Percentiles rank a stretch among this genome's conserved stretches.
Conservation (phyloP, 1,140 invertebrate genomes). For the Caenorhabditis remanei region DNA sequence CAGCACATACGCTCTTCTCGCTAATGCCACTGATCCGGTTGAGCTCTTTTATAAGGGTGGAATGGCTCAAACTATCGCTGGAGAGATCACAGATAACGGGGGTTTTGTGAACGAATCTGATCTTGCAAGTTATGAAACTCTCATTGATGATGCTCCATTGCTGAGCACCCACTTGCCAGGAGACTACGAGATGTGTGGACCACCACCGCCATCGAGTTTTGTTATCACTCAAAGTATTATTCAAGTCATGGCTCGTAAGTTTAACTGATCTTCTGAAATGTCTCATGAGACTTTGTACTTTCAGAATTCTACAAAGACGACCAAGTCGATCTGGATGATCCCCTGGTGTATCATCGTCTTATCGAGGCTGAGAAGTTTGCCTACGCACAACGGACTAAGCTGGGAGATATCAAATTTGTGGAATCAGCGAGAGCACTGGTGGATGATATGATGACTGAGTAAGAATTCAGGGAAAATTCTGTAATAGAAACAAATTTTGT, state of each 20-base stretch:
- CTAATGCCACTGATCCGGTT: conserved; percentile 73
- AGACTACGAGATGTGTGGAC: conserved; percentile 77
- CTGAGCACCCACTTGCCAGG: conserved; percentile 64
- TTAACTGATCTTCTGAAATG: neutral
- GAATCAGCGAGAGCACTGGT: conserved; percentile 80
- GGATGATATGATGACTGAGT: conserved; percentile 75
- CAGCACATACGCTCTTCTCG: conserved; percentile 78
- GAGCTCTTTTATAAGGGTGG: conserved; percentile 76
- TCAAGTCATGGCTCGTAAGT: conserved; percentile 72
- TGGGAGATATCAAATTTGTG: conserved; percentile 87
- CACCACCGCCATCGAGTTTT: conserved; percentile 77
- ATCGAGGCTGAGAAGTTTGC: conserved; percentile 92
- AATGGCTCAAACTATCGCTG: conserved; percentile 69
- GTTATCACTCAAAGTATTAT: conserved; percentile 75
- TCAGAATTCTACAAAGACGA: conserved; percentile 67
- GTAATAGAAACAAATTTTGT: too few relatives aligned
- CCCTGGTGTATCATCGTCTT: conserved; percentile 85
- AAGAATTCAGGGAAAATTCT: neutral
- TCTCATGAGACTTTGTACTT: neutral
- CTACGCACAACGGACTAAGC: conserved; percentile 86
- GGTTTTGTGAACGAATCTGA: conserved; percentile 74
- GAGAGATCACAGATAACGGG: conserved; percentile 71
- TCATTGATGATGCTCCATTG: conserved; percentile 79
- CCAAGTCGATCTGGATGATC: conserved; percentile 68
- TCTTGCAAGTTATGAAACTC: conserved; percentile 78